These are phyloP conservation scores for Parambassis ranga DNA, from an alignment of 2,797 vertebrate genomes.

Conservation along the genomic window DNA sequence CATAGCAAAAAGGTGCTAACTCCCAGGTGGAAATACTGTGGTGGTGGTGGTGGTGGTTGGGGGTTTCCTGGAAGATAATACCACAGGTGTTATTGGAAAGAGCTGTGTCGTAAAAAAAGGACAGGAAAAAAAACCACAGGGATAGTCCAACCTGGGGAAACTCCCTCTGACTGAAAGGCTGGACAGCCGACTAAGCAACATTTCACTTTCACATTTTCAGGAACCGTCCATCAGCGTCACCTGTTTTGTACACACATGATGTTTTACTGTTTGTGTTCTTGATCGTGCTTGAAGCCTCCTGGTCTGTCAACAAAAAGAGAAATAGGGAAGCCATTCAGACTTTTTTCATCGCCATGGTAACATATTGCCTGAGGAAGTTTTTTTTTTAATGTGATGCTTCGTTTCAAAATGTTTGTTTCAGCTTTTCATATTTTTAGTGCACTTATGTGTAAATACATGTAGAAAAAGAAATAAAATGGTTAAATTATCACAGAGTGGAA, in stretches of 20 bases:
- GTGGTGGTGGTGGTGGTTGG: too few species aligned
- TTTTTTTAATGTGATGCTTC: constrained; percentile 29
- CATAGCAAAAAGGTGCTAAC: constrained; percentile 47
- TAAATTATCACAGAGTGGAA: constrained; percentile 55
- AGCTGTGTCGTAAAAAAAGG: constrained; percentile 33
- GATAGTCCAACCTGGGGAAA: constrained; percentile 48
- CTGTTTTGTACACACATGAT: constrained; percentile 8
- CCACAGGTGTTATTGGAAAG: constrained; percentile 47
- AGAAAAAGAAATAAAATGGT: constrained; percentile 58
- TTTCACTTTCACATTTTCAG: too few species aligned
- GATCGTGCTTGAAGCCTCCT: constrained; percentile 15
- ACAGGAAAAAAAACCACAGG: constrained; percentile 21
- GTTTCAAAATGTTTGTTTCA: constrained; percentile 34
- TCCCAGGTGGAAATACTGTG: constrained; percentile 39
- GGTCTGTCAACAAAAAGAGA: constrained; percentile 35
- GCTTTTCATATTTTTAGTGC: constrained; percentile 48
- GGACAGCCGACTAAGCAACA: not conserved
- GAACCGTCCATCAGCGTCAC: constrained; percentile 37
- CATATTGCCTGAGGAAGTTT: constrained; percentile 30
- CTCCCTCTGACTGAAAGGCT: constrained; percentile 27
- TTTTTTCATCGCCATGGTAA: constrained; percentile 17
- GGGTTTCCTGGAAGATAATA: constrained; percentile 53
- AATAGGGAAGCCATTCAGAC: constrained; percentile 24
- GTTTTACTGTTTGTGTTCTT: constrained; percentile 34
- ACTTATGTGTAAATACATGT: constrained; percentile 73